Percentiles rank a stretch among this genome's conserved stretches.
phyloP scores from a whole-genome alignment of 2,888 invertebrate genomes.

The Heliconius ismenius region DNA sequence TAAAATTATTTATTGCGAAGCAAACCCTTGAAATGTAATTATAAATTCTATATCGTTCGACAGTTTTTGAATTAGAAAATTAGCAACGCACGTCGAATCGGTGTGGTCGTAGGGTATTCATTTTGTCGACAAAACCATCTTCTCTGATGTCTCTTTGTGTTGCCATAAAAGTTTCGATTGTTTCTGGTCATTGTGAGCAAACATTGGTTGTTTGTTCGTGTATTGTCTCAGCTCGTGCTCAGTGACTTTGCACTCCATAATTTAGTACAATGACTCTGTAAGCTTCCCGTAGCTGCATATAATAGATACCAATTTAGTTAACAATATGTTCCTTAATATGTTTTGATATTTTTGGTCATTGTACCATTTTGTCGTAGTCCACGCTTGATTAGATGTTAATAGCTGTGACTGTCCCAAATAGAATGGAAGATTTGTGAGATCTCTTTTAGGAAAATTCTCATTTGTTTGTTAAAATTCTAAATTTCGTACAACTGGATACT shows the following conservation, averaged over 20 bases:
- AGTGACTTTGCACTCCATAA: slow-evolving; percentile 57
- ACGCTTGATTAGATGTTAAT: slow-evolving; percentile 66
- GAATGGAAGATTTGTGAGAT: slow-evolving; percentile 50
- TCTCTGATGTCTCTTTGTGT: slow-evolving; percentile 49
- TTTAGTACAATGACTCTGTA: slow-evolving; percentile 56
- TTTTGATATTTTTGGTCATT: slow-evolving; percentile 76
- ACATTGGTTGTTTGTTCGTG: slow-evolving; percentile 52
- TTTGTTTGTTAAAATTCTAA: slow-evolving; percentile 55
- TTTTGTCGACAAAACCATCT: slow-evolving; percentile 56
- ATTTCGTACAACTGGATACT: slow-evolving; percentile 56
- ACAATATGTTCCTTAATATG: slow-evolving; percentile 76
- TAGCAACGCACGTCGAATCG: slow-evolving; percentile 72
- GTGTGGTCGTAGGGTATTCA: slow-evolving; percentile 75
- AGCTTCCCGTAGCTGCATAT: slow-evolving; percentile 68
- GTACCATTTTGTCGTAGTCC: slow-evolving; percentile 56
- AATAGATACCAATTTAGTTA: slow-evolving; percentile 72
- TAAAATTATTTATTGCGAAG: slow-evolving; percentile 29
- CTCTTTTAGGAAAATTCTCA: slow-evolving; percentile 50
- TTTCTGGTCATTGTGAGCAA: slow-evolving; percentile 62
- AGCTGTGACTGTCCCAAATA: slow-evolving; percentile 63
- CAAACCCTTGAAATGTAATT: slow-evolving; percentile 40
- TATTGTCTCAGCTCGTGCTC: slow-evolving; percentile 49
- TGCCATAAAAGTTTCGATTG: slow-evolving; percentile 53
- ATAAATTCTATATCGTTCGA: slow-evolving; percentile 49
- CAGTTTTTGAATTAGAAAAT: slow-evolving; percentile 68